Evolutionary conservation across 2,113 vertebrate species (phyloP), one percentile per base, ranked within the genome.

Genomic region (Pelecanoides urinatrix): DNA sequence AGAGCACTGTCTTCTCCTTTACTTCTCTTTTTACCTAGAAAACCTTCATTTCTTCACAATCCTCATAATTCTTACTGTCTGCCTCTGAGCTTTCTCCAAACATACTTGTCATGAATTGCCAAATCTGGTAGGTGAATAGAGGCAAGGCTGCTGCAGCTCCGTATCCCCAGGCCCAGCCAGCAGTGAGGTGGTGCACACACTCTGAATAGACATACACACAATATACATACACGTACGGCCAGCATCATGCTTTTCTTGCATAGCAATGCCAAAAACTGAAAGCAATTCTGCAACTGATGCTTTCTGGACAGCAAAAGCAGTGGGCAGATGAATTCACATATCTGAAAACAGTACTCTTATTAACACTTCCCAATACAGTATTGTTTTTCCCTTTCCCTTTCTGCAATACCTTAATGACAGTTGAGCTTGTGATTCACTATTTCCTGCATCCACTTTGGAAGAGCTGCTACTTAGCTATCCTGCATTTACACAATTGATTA

Each of bases 171-270:
- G 23, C 22, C 30, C 27, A 78, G 55, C 14, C 45, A 78, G 45
- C 13, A 72, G 32, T 0, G 3, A 66, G 3, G 14, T 21, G 22
- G 23, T 0, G 0, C 8, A 23, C 6, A 6, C 19, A 32, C 8
- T 47, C 58, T 29, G 45, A 80, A 34, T 2, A 78, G n/a, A 25
- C 20, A 23, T 14, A 58, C 6, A 23, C 13, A 29, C 5, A 22
- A 36, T 16, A 49, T 1, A 21, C 42, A 44, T 38, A 44, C 5
- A 26, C 15, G 25, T 10, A 8, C 0, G 6, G 44, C 22, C 61
- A 67, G n/a, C 38, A 53, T 63, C 30, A n/a, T 6, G 9, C 9
- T 53, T 70, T 78, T 16, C 30, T 70, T 32, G 27, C 5, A 3
- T 16, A 74, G 27, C 11, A 70, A n/a, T 55, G 10, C 27, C 56